These are phyloP conservation scores for Pseudomyrmex gracilis DNA, from an alignment of 1,140 invertebrate genomes.

Conservation along the genomic window DNA sequence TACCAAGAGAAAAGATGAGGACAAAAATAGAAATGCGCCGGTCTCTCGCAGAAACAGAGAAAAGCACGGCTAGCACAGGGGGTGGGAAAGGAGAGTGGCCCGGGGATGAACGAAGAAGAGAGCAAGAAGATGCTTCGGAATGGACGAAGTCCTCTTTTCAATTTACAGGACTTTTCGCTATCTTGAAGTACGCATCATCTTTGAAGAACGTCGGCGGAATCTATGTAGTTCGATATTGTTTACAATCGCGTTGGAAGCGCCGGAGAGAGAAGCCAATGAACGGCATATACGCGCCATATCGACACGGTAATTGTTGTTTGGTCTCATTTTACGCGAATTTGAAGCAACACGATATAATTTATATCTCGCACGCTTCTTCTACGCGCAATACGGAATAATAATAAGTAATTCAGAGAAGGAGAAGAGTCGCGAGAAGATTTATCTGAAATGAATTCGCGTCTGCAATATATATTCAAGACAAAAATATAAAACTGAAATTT, in stretches of 20 bases:
- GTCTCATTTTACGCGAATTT: conserved; percentile 38
- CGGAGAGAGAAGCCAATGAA: conserved; percentile 57
- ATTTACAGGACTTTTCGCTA: conserved; percentile 53
- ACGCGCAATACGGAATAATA: neutral
- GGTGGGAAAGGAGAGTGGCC: conserved; percentile 4
- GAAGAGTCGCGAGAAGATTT: neutral
- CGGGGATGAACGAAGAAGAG: neutral
- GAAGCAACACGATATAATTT: neutral
- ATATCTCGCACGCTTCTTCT: neutral
- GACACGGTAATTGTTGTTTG: conserved; percentile 44
- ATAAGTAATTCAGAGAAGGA: neutral
- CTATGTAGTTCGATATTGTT: conserved; percentile 57
- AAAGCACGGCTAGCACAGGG: neutral
- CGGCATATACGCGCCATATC: conserved; percentile 24
- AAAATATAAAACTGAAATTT: no score
- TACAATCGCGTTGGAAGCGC: conserved; percentile 31
- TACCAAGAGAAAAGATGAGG: conserved; percentile 48
- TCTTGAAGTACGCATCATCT: conserved; percentile 44
- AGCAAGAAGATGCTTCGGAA: conserved; percentile 2
- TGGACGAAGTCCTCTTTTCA: conserved; percentile 54
- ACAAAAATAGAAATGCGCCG: conserved; percentile 51
- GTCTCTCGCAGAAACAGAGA: conserved; percentile 5
- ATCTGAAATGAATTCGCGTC: neutral
- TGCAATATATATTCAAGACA: neutral
- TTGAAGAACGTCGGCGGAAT: conserved; percentile 5